Conservation (phyloP, 2,888 invertebrate species). For the Lasius fuliginosus region DNA sequence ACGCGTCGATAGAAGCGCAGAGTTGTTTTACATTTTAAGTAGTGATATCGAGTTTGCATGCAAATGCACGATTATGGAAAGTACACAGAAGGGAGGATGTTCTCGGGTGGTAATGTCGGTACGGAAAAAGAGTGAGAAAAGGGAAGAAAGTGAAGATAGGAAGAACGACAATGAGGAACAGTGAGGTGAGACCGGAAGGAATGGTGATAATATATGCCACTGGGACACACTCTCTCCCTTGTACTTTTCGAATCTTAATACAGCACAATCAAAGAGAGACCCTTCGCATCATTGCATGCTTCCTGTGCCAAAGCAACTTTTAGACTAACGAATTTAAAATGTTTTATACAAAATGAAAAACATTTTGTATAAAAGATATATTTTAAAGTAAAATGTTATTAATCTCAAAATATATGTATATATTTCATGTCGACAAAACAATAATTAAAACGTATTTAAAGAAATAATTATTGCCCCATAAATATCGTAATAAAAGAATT, state of each 20-base stretch:
- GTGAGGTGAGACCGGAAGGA: conserved; percentile 65
- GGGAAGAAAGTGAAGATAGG: conserved; percentile 14
- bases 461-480: too few species aligned
- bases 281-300: conserved; percentile 57
- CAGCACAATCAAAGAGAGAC: conserved; percentile 61
- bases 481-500: too few species aligned
- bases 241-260: conserved; percentile 72
- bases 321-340: conserved; percentile 58
- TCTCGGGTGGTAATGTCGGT: conserved; percentile 57
- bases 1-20: conserved; percentile 71
- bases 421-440: neutral
- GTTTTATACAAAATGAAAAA: conserved; percentile 4
- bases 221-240: conserved; percentile 70
- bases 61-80: conserved; percentile 87
- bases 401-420: conserved; percentile 9
- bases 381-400: conserved; percentile 17
- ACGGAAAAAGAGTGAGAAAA: conserved; percentile 50
- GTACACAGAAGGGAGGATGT: conserved; percentile 69
- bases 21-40: conserved; percentile 87
- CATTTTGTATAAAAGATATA: conserved; percentile 50
- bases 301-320: conserved; percentile 52
- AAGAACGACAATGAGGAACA: conserved; percentile 59
- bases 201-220: conserved; percentile 79
- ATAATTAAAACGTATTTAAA: neutral
- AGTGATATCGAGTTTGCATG: conserved; percentile 88